These are phyloP conservation scores for Rhinoraja longicauda DNA, from an alignment of 2,797 vertebrate genomes.

Conservation along the genomic window DNA sequence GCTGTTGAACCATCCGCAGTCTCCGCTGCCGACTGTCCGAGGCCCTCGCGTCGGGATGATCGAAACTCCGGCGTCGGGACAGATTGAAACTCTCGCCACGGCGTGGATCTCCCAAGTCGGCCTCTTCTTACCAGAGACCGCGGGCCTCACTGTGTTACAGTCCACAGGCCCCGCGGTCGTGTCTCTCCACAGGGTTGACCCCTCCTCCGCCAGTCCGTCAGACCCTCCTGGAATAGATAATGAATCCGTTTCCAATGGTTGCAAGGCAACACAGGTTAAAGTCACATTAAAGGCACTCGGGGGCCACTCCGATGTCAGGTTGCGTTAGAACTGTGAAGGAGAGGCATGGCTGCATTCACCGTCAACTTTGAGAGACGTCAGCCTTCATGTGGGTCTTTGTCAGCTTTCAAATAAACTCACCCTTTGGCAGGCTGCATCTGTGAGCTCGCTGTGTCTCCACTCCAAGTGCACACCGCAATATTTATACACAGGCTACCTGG, in stretches of 20 bases:
- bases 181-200: no score
- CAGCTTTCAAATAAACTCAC: conserved; percentile 49
- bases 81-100: no score
- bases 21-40: no score
- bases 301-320: conserved; percentile 61
- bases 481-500: neutral
- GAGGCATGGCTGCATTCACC: conserved; percentile 49
- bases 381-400: conserved; percentile 50
- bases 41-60: no score
- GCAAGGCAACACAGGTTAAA: conserved; percentile 51
- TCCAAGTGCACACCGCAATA: neutral
- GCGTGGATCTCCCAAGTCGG: no score
- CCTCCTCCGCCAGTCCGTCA: conserved; percentile 46
- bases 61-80: no score
- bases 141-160: no score
- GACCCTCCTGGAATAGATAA: conserved; percentile 50
- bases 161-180: no score
- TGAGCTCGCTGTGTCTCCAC: conserved; percentile 48
- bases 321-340: conserved; percentile 53
- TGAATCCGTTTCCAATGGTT: conserved; percentile 54
- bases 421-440: conserved; percentile 53
- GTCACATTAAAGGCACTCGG: conserved; percentile 52
- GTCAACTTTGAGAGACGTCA: conserved; percentile 58
- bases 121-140: no score
- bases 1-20: no score